These are phyloP conservation scores for Ormyrus labotus DNA, from an alignment of 2,888 invertebrate species.

Conservation along the genomic window DNA sequence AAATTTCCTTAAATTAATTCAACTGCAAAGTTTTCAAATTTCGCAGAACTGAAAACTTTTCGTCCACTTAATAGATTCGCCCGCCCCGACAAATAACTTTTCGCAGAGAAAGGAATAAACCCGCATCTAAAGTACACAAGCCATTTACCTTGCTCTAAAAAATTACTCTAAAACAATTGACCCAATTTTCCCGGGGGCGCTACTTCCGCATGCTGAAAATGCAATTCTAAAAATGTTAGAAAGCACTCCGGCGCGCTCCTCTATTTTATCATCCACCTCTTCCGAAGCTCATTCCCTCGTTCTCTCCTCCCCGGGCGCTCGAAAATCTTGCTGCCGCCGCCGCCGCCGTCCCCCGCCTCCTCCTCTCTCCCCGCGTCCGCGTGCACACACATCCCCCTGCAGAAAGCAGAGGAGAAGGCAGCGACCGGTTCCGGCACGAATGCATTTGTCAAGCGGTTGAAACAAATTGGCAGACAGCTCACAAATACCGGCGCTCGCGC, in stretches of 20 bases:
- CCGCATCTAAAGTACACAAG: too few species aligned
- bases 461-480: conserved; percentile 73
- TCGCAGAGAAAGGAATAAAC: too few species aligned
- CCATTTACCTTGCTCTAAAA: too few species aligned
- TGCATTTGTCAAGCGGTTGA: conserved; percentile 72
- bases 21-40: too few species aligned
- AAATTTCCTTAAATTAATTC: too few species aligned
- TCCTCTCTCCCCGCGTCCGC: neutral
- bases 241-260: neutral
- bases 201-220: neutral
- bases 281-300: neutral
- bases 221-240: conserved; percentile 14
- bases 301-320: neutral
- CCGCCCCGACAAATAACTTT: neutral
- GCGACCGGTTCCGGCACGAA: conserved; percentile 64
- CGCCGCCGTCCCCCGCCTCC: neutral
- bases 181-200: neutral
- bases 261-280: conserved; percentile 2
- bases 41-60: too few species aligned
- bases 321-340: neutral
- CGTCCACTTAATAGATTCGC: too few species aligned
- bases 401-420: neutral
- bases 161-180: conserved; percentile 1
- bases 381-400: neutral
- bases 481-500: conserved; percentile 64